phyloP scores from a whole-genome alignment of 2,888 invertebrate species.

The Drosophila neoperkinsi region DNA sequence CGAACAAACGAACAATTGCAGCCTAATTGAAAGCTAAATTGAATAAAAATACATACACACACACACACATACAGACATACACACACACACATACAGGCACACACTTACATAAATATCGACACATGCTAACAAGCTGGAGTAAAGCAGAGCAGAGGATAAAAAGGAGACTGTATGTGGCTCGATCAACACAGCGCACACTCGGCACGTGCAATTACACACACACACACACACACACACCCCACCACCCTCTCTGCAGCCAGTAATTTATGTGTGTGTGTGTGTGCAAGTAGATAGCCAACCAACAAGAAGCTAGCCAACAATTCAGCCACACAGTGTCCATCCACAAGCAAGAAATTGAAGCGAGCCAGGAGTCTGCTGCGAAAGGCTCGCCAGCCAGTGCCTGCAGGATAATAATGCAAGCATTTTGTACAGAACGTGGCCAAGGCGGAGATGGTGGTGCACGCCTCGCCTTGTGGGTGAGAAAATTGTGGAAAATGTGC shows the following conservation, averaged over 20 bases:
- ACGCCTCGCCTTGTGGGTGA: constrained; percentile 43
- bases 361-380: constrained; percentile 14
- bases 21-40: constrained; percentile 80
- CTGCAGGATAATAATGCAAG: constrained; percentile 60
- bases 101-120: constrained; percentile 24
- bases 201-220: constrained; percentile 72
- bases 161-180: constrained; percentile 71
- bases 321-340: constrained; percentile 49
- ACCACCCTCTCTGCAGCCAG: constrained; percentile 1
- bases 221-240: constrained; percentile 20
- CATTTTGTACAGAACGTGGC: constrained; percentile 38
- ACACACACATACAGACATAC: constrained; percentile 3
- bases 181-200: constrained; percentile 72
- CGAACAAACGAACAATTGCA: constrained; percentile 81
- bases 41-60: constrained; percentile 71
- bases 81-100: constrained; percentile 20
- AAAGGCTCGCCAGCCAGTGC: constrained; percentile 34
- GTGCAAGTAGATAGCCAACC: constrained; percentile 37
- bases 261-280: constrained; percentile 47
- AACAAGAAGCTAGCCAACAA: constrained; percentile 23
- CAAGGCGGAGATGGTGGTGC: constrained; percentile 19
- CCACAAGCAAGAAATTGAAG: constrained; percentile 53
- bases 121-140: constrained; percentile 63
- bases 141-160: constrained; percentile 35
- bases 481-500: constrained; percentile 78